These are phyloP conservation scores for Dendrophyllia cribrosa DNA, from an alignment of 64 coral and sea anemone genomes.

Conservation along the genomic window DNA sequence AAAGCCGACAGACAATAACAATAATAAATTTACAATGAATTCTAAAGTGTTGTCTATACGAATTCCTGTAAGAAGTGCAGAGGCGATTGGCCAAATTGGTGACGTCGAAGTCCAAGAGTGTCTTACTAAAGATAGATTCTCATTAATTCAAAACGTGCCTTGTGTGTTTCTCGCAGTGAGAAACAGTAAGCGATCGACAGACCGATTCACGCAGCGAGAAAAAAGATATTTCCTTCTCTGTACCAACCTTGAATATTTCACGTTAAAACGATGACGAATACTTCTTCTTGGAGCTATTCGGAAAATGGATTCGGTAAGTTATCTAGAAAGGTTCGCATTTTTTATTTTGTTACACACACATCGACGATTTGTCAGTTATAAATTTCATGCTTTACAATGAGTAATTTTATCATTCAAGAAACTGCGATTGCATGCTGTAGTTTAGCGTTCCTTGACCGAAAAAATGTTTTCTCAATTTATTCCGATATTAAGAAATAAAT, in stretches of 20 bases:
- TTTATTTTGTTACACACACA: not conserved
- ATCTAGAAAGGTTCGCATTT: not conserved
- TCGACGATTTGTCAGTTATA: not conserved
- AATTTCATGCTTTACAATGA: not conserved
- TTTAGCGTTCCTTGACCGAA: no score
- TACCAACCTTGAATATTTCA: not conserved
- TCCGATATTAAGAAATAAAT: no score
- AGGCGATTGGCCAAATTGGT: constrained; percentile 13
- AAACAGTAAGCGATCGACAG: not conserved
- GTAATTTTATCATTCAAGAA: no score
- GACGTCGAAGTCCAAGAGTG: not conserved
- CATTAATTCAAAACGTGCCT: constrained; percentile 20
- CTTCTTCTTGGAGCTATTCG: constrained; percentile 78
- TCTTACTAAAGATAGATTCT: constrained; percentile 10
- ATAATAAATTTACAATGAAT: constrained; percentile 50
- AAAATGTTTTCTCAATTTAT: no score
- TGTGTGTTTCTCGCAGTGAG: not conserved
- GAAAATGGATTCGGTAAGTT: constrained; percentile 87
- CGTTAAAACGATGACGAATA: constrained; percentile 5
- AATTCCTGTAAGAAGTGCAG: not conserved
- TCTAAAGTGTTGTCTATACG: constrained; percentile 31
- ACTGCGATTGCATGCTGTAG: no score
- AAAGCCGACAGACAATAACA: not conserved
- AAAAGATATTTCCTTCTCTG: not conserved
- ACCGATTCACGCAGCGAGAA: not conserved